Evolutionary conservation across 2,797 vertebrate genomes (phyloP).

Genomic region (Lophius americanus): DNA sequence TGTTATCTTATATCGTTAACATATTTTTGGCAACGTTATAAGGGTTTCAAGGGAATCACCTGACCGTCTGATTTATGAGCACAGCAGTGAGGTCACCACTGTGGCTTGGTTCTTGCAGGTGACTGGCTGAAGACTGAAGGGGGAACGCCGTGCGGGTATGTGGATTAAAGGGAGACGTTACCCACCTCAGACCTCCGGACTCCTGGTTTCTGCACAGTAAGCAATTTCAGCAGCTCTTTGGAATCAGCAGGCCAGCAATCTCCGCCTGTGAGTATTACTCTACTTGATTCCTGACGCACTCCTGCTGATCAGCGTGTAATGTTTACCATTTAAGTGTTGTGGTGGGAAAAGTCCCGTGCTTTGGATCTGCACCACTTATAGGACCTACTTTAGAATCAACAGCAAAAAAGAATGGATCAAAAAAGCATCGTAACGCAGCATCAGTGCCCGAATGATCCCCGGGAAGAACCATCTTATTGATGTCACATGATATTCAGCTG

Average conservation of each 20-base stretch:
- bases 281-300: conserved; percentile 19
- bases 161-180: conserved; percentile 73
- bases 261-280: conserved; percentile 65
- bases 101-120: conserved; percentile 56
- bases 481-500: too few relatives aligned
- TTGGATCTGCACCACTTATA: too few relatives aligned
- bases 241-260: conserved; percentile 62
- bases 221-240: conserved; percentile 52
- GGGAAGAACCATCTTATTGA: too few relatives aligned
- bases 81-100: conserved; percentile 6
- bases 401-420: too few relatives aligned
- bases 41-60: too few relatives aligned
- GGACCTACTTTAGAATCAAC: too few relatives aligned
- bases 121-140: conserved; percentile 46
- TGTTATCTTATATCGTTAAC: too few relatives aligned
- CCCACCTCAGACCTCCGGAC: conserved; percentile 55
- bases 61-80: neutral
- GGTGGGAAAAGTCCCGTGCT: too few relatives aligned
- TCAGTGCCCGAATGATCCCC: too few relatives aligned
- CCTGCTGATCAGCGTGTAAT: conserved; percentile 22
- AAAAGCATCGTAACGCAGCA: too few relatives aligned
- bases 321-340: neutral
- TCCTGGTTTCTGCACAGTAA: conserved; percentile 53
- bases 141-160: conserved; percentile 72
- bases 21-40: too few relatives aligned